Evolutionary conservation across 2,113 vertebrate species (phyloP), one percentile per base, ranked within the genome.

Genomic region (Antidorcas marsupialis): DNA sequence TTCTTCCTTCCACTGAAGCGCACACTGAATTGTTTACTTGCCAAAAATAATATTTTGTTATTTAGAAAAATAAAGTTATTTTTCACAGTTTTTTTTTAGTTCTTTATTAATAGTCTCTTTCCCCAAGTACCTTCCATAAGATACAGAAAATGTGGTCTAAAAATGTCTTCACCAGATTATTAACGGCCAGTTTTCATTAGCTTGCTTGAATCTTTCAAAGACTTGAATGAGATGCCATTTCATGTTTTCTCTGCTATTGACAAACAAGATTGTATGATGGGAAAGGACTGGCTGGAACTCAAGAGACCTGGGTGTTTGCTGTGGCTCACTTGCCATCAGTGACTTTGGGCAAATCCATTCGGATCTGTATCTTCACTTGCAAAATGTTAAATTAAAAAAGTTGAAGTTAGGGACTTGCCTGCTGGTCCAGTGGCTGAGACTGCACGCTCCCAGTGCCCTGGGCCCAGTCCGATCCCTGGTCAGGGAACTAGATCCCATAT

Each of bases 1-100:
- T 2, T 64, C 28, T 89, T 89, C 45, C 83, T 87, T 87, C 57
- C 52, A 36, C 43, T 82, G 25, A 84, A 71, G 25, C 39, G 28
- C 23, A 28, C 89, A 93, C 52, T 79, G 59, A 67, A 81, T 91
- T 94, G 52, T 97, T 96, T 90, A 91, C 85, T 82, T 95, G 85
- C 87, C 93, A 12, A 53, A 92, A 95, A 94, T 95, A 98, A 55
- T 87, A 87, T 67, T 96, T 97, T 92, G 33, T 93, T 94, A 74
- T 78, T 88, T 96, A 93, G 93, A 96, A 96, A 93, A 81, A 55
- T 94, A 7, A 76, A 15, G 71, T 76, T 43, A 27, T 95, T 74
- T 88, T 94, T 59, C 55, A 89, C 21, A 59, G 25, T 36, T 30
- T 28, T 85, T 91, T 74, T 76, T 76, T 27, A 87, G 30, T 71